Base-by-base conservation (phyloP, 2,113 vertebrate species). In the Butastur rufipennis region DNA sequence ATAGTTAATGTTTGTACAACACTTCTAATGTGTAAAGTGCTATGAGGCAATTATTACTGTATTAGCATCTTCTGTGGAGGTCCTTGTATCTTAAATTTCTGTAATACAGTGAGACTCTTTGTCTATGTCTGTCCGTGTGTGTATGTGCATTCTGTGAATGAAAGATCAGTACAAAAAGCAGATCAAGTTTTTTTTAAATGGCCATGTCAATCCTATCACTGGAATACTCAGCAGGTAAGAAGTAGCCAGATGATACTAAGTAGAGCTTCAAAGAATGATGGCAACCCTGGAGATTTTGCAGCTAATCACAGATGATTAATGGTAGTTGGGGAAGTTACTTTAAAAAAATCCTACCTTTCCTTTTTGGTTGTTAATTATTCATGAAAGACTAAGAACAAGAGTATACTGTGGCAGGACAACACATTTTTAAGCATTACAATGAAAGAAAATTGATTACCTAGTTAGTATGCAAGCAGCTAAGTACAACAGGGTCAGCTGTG, bases 291-390 rank as follows among this genome's bases (percentile, higher is more conserved):
- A 94, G 83, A 92, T 88, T 95, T 88, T 78, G 68, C 82, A 89
- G 38, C 66, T 87, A 91, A 90, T 94, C 88, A 80, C 59, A 81
- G 45, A 90, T 96, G 95, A 97, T 97, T 96, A 97, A 97, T 97
- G 63, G 50, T 42, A 93, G 29, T 40, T 62, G 42, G 61, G 55
- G 53, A 95, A 95, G 52, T 73, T 90, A 77, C 53, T 93, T 86
- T 53, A 48, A 77, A 85, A 84, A 80, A 90, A 4, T 31, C 20
- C 27, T 81, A 52, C 56, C 19, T 83, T 93, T 87, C 56, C 38
- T 75, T 92, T 96, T 83, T 94, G 89, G 91, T 95, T 96, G 88
- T 34, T 92, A 96, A 95, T 97, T 97, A 95, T 90, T 96, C 82
- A 87, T 91, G 93, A 88, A 96, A 96, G 71, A 86, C 79, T 94